phyloP scores from a whole-genome alignment of 2,888 invertebrate genomes.

The Ophioninae sp. region DNA sequence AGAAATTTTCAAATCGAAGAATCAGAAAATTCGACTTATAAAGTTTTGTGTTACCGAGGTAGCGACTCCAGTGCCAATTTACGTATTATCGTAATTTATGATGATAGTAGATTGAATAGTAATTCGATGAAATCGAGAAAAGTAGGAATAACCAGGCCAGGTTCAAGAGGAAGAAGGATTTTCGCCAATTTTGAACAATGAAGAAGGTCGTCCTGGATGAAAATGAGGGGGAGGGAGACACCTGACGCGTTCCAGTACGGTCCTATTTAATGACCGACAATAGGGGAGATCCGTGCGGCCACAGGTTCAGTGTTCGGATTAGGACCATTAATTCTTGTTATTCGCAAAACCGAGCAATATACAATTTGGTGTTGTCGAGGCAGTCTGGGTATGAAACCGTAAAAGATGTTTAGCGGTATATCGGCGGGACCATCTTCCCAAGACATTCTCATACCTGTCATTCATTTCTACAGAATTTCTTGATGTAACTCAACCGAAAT shows the following conservation, averaged over 20 bases:
- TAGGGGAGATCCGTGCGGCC: slow-evolving; percentile 32
- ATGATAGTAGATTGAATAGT: background rate
- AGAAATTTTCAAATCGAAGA: background rate
- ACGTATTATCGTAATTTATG: background rate
- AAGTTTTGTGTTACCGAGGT: background rate
- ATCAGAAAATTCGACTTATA: background rate
- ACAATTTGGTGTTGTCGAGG: slow-evolving; percentile 9
- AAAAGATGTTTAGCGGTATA: slow-evolving; percentile 15
- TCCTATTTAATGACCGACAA: slow-evolving; percentile 66
- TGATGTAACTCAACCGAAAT: too few relatives aligned
- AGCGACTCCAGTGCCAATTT: background rate
- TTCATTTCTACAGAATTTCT: background rate
- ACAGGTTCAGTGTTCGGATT: slow-evolving; percentile 63
- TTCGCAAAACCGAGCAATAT: slow-evolving; percentile 64
- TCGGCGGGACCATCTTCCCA: background rate
- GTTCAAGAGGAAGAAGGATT: slow-evolving; percentile 63
- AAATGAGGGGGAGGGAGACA: slow-evolving; percentile 18
- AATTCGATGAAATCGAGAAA: slow-evolving; percentile 61
- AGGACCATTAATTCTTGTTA: slow-evolving; percentile 67
- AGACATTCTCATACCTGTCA: slow-evolving; percentile 40
- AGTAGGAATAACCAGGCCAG: slow-evolving; percentile 57
- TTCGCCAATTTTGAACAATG: slow-evolving; percentile 57
- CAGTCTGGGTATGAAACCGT: slow-evolving; percentile 27
- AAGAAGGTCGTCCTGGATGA: slow-evolving; percentile 20
- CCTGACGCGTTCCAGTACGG: slow-evolving; percentile 43